A percentile compares a stretch with the other conserved stretches of the same genome.
Conservation (phyloP, 2,113 vertebrate species). For the Mobula hypostoma region DNA sequence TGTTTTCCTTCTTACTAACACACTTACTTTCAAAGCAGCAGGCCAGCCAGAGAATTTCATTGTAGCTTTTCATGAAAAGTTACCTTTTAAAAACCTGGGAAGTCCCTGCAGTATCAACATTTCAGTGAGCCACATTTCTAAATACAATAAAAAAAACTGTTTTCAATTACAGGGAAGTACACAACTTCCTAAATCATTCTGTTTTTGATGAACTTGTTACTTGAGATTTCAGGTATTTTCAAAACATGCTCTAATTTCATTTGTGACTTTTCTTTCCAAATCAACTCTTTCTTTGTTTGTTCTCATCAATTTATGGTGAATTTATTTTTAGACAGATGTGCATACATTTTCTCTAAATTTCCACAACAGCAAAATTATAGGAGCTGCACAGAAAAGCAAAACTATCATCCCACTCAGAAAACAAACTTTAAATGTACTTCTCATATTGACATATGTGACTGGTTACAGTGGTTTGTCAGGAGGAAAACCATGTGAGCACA, state of each 20-base stretch:
- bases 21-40: background rate
- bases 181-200: background rate
- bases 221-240: background rate
- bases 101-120: too few species aligned
- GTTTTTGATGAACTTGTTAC: background rate
- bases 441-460: background rate
- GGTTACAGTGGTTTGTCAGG: background rate
- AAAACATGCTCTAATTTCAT: background rate
- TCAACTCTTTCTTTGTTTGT: background rate
- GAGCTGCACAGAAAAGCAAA: background rate
- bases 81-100: too few species aligned
- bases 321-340: too few species aligned
- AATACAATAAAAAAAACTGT: too few species aligned
- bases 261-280: background rate
- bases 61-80: too few species aligned
- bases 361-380: background rate
- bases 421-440: too few species aligned
- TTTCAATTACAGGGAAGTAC: background rate
- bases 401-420: background rate
- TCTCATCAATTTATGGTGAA: background rate
- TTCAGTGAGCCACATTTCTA: too few species aligned
- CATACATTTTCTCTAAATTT: background rate
- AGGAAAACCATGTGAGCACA: background rate
- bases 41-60: background rate
- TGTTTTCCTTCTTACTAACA: background rate